Evolutionary conservation across 2,888 invertebrate genomes (phyloP).

Genomic region (Pycnomerus fuliginosus): DNA sequence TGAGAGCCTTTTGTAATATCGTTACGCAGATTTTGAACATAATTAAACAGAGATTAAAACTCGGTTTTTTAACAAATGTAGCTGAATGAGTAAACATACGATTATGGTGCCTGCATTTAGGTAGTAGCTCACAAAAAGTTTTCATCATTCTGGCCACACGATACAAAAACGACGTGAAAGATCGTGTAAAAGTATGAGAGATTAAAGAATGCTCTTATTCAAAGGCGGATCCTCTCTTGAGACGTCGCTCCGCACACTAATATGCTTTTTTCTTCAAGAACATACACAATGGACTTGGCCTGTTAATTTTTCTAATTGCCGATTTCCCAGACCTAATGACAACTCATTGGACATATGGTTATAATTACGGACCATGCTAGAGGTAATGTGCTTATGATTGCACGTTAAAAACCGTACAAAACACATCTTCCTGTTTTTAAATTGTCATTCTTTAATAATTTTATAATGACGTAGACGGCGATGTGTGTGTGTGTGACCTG

Average conservation of each 20-base stretch:
- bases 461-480: conserved; percentile 45
- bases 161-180: conserved; percentile 9
- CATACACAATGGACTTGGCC: conserved; percentile 6
- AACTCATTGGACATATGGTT: conserved; percentile 50
- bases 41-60: conserved; percentile 27
- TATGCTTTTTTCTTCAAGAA: conserved; percentile 7
- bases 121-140: conserved; percentile 4
- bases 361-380: conserved; percentile 49
- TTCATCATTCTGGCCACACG: conserved; percentile 11
- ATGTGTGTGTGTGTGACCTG: conserved; percentile 29
- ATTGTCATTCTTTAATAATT: conserved; percentile 54
- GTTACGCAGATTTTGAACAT: conserved; percentile 28
- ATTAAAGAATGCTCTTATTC: conserved; percentile 9
- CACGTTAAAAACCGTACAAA: conserved; percentile 54
- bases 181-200: background rate
- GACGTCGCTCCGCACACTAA: conserved; percentile 3
- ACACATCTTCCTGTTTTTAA: conserved; percentile 53
- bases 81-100: conserved; percentile 20
- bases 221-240: conserved; percentile 4
- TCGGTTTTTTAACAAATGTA: conserved; percentile 22
- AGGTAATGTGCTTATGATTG: conserved; percentile 47
- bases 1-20: conserved; percentile 22
- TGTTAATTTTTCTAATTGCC: conserved; percentile 46
- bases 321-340: conserved; percentile 45
- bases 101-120: background rate